Evolutionary conservation across 2,888 invertebrate genomes (phyloP).

Genomic region (Macrophya alboannulata): DNA sequence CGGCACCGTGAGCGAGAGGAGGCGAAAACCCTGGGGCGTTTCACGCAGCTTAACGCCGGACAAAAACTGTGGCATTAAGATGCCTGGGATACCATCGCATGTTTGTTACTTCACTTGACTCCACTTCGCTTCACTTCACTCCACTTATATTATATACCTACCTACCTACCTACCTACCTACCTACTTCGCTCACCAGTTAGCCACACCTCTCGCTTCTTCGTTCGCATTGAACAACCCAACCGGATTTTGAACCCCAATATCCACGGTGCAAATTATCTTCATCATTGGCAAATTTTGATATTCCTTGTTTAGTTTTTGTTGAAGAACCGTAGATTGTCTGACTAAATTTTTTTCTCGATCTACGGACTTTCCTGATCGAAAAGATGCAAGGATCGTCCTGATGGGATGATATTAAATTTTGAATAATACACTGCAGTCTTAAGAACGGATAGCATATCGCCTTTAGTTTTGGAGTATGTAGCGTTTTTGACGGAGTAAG

Average conservation of each 20-base stretch:
- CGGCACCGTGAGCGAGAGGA: slow-evolving; percentile 7
- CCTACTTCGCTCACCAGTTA: slow-evolving; percentile 31
- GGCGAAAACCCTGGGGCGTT: slow-evolving; percentile 53
- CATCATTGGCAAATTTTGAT: neutral
- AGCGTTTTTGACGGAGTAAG: neutral
- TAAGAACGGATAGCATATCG: too few relatives aligned
- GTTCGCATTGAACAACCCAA: neutral
- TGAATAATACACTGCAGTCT: neutral
- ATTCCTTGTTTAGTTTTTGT: neutral
- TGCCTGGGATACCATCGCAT: slow-evolving; percentile 58
- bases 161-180: neutral
- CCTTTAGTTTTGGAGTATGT: neutral
- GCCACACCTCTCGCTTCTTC: slow-evolving; percentile 25
- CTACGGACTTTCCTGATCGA: neutral
- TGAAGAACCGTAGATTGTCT: too few relatives aligned
- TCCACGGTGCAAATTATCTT: neutral
- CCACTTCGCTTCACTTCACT: slow-evolving; percentile 58
- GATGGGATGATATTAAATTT: neutral
- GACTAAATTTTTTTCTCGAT: neutral
- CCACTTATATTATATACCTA: slow-evolving; percentile 44
- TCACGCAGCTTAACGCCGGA: slow-evolving; percentile 57
- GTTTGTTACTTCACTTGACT: slow-evolving; percentile 59
- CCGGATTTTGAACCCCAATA: neutral
- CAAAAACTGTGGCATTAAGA: slow-evolving; percentile 58
- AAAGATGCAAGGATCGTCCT: neutral